Evolutionary conservation across 2,113 vertebrate species (phyloP).

Genomic region (Saccopteryx leptura): DNA sequence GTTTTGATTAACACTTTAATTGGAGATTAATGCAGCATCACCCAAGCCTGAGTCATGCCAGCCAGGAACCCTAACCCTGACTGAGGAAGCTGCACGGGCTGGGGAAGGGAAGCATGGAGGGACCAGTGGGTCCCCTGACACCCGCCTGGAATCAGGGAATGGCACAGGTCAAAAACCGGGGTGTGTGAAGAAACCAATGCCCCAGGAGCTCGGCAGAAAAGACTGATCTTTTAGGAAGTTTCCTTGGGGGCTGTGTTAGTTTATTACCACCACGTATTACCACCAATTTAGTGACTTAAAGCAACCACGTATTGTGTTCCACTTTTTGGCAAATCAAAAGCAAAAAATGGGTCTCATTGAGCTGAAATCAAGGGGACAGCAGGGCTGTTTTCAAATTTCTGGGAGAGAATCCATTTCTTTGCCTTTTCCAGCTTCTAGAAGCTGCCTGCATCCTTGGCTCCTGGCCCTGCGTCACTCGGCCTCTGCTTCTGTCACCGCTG

Average conservation of each 20-base stretch:
- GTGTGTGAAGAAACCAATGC: not conserved
- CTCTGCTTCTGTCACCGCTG: not conserved
- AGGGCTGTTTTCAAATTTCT: not conserved
- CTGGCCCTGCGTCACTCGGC: accelerated
- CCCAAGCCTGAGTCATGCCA: conserved; percentile 24
- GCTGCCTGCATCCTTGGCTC: not conserved
- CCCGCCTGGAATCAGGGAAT: accelerated
- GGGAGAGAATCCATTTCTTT: not conserved
- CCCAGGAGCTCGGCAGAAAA: not conserved
- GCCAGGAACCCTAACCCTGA: conserved; percentile 34
- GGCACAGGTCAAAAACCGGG: not conserved
- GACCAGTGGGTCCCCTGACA: not conserved
- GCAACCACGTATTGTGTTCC: not conserved
- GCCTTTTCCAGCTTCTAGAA: not conserved
- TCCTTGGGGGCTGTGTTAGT: not conserved
- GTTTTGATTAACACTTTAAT: conserved; percentile 59
- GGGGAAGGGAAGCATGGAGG: not conserved
- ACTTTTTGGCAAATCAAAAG: not conserved
- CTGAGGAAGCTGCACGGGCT: not conserved
- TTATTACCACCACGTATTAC: not conserved
- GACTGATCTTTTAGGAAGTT: conserved; percentile 25
- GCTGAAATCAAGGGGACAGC: not conserved
- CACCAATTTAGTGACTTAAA: not conserved
- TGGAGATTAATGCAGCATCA: conserved; percentile 16
- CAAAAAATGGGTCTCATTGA: not conserved